Conservation (phyloP, 1,140 invertebrate species). For the Ceratosolen fusciceps region DNA sequence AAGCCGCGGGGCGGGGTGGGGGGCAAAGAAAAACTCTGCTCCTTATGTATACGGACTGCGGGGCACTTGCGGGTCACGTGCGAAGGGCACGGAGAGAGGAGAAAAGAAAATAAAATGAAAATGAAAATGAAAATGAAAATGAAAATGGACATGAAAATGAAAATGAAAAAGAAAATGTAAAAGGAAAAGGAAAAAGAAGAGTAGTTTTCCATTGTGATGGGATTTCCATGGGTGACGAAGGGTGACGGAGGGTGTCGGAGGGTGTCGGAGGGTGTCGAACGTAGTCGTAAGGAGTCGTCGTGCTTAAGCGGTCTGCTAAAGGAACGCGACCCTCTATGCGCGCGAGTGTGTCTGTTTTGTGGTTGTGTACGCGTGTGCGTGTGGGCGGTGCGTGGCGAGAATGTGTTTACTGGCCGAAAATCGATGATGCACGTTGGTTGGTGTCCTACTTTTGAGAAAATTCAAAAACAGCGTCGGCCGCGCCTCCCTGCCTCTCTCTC, state of each 20-base stretch:
- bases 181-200: background rate
- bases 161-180: background rate
- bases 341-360: too few species aligned
- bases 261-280: too few species aligned
- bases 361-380: too few species aligned
- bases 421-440: conserved; percentile 11
- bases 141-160: background rate
- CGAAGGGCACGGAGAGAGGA: background rate
- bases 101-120: background rate
- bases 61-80: too few species aligned
- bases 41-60: too few species aligned
- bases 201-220: background rate
- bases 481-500: too few species aligned
- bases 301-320: too few species aligned
- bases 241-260: too few species aligned
- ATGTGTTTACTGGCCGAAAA: background rate
- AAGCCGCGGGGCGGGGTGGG: too few species aligned
- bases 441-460: conserved; percentile 22
- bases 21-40: too few species aligned
- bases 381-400: background rate
- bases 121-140: background rate
- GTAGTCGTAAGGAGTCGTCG: background rate
- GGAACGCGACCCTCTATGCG: too few species aligned
- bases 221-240: too few species aligned
- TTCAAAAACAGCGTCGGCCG: background rate